Evolutionary conservation across 2,888 invertebrate genomes (phyloP), one percentile per base, ranked within the genome.

Genomic region (Tetragnatha montana): DNA sequence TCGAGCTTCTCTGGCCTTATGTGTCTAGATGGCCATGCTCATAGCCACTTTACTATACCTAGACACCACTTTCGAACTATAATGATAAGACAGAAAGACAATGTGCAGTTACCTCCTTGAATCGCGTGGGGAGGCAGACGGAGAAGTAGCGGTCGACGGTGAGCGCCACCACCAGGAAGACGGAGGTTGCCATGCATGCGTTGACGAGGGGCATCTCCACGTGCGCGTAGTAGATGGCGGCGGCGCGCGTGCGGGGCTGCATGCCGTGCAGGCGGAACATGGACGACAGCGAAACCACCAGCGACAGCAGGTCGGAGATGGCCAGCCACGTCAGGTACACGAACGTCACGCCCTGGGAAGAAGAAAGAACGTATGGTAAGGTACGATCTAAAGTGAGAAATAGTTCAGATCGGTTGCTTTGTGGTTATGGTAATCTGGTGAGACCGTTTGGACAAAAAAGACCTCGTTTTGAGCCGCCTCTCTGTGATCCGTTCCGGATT

Each of bases 91-190:
- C 35, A 35, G 35, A 4, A n/a, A 4, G 35, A 35, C 35, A 35
- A 35, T 35, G 35, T 35, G 35, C 35, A 35, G 4, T 35, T 35
- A 35, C 35, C 88, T 92, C 93, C 81, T 93, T 92, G 92, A 93
- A 94, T 85, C 93, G 92, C 7, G 93, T 93, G n/a, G 93, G 93
- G 60, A 93, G 93, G 91, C 94, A 94, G 14, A 94, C 94, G 8
- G 94, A 94, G 91, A 94, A 93, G 92, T 94, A 94, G 60, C 94
- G 93, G 91, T 94, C 94, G 21, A 94, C 93, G 2, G 94, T 94
- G 22, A 94, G 93, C 89, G 94, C 94, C 8, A 94, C 94, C 12
- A 94, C 94, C 87, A 94, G 93, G 93, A 94, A 94, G n/a, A 94
- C 94, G 81, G 93, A 93, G 60, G 94, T 93, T 7, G 94, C 94